Base-by-base conservation (phyloP, 1,140 invertebrate genomes). In the Zaprionus inermis region DNA sequence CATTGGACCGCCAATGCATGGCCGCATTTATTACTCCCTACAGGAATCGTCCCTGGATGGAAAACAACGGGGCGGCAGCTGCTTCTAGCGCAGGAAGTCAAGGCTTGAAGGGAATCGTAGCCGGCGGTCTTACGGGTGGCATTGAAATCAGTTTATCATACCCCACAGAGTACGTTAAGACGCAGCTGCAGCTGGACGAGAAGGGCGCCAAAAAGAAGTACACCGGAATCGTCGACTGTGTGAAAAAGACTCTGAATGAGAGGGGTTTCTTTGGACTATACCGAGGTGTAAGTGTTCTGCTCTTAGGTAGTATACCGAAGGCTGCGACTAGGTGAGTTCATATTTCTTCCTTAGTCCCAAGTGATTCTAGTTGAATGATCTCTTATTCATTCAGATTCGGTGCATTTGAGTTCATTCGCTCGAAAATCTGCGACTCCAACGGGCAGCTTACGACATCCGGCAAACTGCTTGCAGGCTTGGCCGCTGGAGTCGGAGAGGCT, bases 81-180 rank as follows among this genome's bases (percentile, higher is more conserved):
- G 95, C 96, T 93, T 95, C 94, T 16, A 92, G 91, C 73, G 93
- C 93, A 63, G 94, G 94, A 60, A 95, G 94, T 49, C 93, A 94
- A 84, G 94, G 97, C 52, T 54, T 96, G 75, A 95, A 98, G 93
- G 94, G 97, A 94, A 96, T 98, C 72, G 93, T 98, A 28, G 97
- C 97, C 89, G 96, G 97, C 49, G 94, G 94, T 28, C 94, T 95
- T 34, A 95, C 95, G 65, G 95, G 99, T 61, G 99, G 97, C 64
- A 98, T 99, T 91, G 99, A 99, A 94, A 99, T 99, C 92, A 99
- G 98, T 93, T 99, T 99, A 70, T 99, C 99, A 76, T 99, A 98
- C 93, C 99, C 99, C 24, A 99, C 99, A 3, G 99, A 99, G 94
- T 99, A 99, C 93, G 98, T 99, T 2, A 99, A 99, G 94, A 99